Percentiles rank a stretch among this genome's conserved stretches.
These are phyloP conservation scores for Haliaeetus leucogaster DNA, from an alignment of 2,113 vertebrate species.

Conservation along the genomic window DNA sequence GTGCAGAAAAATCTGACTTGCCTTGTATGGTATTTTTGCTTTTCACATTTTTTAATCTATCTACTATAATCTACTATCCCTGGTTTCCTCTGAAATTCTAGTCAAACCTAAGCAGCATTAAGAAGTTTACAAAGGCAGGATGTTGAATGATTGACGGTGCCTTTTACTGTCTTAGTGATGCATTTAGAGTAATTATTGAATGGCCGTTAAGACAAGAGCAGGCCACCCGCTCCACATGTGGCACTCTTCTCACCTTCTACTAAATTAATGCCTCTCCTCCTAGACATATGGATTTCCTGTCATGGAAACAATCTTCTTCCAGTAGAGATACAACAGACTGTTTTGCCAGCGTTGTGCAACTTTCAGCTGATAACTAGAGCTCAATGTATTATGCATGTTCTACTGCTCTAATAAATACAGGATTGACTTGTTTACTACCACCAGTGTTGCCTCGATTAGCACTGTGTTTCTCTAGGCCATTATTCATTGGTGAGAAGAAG, in stretches of 20 bases:
- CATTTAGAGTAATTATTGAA: conserved; percentile 51
- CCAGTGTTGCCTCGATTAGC: conserved; percentile 50
- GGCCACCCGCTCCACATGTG: background rate
- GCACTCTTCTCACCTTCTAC: conserved; percentile 51
- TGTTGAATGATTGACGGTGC: background rate
- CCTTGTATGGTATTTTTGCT: background rate
- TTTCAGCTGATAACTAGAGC: conserved; percentile 55
- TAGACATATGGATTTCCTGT: conserved; percentile 63
- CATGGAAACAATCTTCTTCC: conserved; percentile 47
- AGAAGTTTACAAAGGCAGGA: conserved; percentile 1
- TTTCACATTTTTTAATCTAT: background rate
- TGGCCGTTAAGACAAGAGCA: background rate
- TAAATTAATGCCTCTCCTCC: conserved; percentile 46
- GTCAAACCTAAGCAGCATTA: conserved; percentile 9
- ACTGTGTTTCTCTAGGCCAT: conserved; percentile 54
- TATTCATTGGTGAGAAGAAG: conserved; percentile 36
- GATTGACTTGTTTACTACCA: conserved; percentile 70
- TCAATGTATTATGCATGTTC: conserved; percentile 64
- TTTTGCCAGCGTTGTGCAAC: conserved; percentile 47
- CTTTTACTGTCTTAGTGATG: conserved; percentile 8
- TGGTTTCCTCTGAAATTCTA: conserved; percentile 2
- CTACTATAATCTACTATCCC: background rate
- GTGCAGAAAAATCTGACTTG: background rate
- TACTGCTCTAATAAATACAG: conserved; percentile 67
- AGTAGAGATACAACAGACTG: conserved; percentile 4